phyloP scores from a whole-genome alignment of 2,797 vertebrate genomes.

The Gambelia wislizenii region DNA sequence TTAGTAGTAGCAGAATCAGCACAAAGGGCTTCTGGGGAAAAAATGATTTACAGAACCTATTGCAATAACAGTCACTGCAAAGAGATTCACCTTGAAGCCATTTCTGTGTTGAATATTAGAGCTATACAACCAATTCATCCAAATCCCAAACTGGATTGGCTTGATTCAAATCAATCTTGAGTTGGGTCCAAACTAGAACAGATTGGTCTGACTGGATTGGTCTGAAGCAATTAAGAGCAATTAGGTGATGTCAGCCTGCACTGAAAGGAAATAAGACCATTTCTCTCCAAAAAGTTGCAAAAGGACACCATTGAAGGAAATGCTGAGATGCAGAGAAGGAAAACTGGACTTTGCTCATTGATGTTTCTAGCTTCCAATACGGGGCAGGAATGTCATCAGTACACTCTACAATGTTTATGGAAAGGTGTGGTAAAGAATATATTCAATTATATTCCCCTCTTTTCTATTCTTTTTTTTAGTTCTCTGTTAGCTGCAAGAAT shows the following conservation, averaged over 20 bases:
- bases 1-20: slow-evolving; percentile 54
- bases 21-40: slow-evolving; percentile 6
- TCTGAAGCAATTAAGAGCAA: background rate
- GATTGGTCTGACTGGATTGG: background rate
- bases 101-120: background rate
- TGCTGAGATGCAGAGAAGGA: background rate
- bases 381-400: background rate
- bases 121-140: background rate
- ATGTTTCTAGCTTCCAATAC: background rate
- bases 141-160: background rate
- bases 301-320: background rate
- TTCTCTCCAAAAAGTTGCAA: background rate
- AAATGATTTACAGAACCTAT: background rate
- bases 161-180: background rate
- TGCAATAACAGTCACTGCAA: background rate
- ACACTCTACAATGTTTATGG: background rate
- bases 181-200: background rate
- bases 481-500: too few species aligned
- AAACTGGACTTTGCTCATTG: background rate
- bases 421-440: background rate
- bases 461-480: too few species aligned
- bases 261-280: background rate
- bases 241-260: background rate
- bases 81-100: background rate
- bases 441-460: background rate